Base-by-base conservation (phyloP, 2,888 invertebrate genomes). In the Melieria omissa region DNA sequence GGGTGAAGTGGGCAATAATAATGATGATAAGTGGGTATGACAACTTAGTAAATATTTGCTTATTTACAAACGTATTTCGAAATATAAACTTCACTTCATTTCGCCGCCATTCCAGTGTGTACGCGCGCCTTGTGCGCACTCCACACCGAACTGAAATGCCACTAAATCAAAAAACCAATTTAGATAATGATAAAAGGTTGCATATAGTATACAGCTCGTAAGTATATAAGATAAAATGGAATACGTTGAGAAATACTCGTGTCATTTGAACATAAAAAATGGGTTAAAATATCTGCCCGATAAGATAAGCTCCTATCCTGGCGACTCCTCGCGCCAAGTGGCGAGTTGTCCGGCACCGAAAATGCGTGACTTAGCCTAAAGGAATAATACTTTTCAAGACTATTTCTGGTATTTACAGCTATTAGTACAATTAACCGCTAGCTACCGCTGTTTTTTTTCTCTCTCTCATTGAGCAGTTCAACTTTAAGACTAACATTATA, bases 121-220 rank as follows among this genome's bases (percentile, higher is more conserved):
- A 29, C n/a, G 58, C 58, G 61, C 42, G 8, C 14, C 3, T 42
- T 47, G 14, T 14, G 46, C 9, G 41, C 5, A n/a, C n/a, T 16
- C 8, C 5, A 58, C 41, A 41, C 10, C 52, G 55, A 41, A 29
- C 29, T 5, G 14, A 6, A 58, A 58, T 54, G 8, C 10, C 49
- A 67, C 49, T 67, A 67, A 67, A 67, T 67, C 67, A 69, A 62
- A 49, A 63, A 55, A 46, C 41, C 63, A 54, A 63, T 63, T 54
- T 69, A 63, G 62, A 63, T 69, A 62, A 69, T 67, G n/a, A 42
- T 9, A 66, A 46, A 58, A n/a, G n/a, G 8, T 8, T 10, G 12
- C 8, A 57, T 8, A 57, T 10, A 41, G 8, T 42, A 42, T 41
- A 12, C 10, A 5, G 60, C 42, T 12, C 12, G 42, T 62, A 46